Evolutionary conservation across 2,888 invertebrate species (phyloP).

Genomic region (Aphelenchoides bicaudatus): DNA sequence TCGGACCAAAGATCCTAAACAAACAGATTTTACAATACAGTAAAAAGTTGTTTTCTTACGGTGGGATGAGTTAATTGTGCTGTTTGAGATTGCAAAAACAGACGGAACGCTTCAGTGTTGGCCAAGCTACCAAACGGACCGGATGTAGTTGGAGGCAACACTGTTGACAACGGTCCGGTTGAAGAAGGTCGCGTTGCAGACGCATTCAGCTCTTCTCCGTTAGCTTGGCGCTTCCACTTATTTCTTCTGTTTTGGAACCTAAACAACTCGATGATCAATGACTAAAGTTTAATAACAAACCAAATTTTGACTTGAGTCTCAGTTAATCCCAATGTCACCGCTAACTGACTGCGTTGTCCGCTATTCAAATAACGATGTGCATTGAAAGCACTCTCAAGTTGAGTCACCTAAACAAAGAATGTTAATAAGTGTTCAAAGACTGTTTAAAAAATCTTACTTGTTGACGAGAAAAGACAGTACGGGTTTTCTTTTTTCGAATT

Average conservation of each 20-base stretch:
- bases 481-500: slow-evolving; percentile 56
- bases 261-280: background rate
- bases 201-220: slow-evolving; percentile 15
- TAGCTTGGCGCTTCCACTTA: slow-evolving; percentile 34
- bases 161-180: no score
- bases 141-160: no score
- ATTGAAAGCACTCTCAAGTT: slow-evolving; percentile 52
- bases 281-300: slow-evolving; percentile 24
- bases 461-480: slow-evolving; percentile 55
- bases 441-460: slow-evolving; percentile 36
- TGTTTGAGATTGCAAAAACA: slow-evolving; percentile 14
- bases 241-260: slow-evolving; percentile 35
- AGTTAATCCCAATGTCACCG: slow-evolving; percentile 46
- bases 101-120: slow-evolving; percentile 9
- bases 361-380: slow-evolving; percentile 49
- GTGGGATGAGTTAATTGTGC: background rate
- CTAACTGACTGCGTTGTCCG: slow-evolving; percentile 47
- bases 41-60: no score
- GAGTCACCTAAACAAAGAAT: slow-evolving; percentile 41
- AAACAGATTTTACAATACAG: no score
- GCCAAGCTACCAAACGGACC: background rate
- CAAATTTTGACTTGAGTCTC: slow-evolving; percentile 54
- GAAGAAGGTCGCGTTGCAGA: slow-evolving; percentile 8
- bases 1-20: slow-evolving; percentile 1
- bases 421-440: background rate